Conservation (phyloP, 2,888 invertebrate genomes). For the Mantis religiosa region DNA sequence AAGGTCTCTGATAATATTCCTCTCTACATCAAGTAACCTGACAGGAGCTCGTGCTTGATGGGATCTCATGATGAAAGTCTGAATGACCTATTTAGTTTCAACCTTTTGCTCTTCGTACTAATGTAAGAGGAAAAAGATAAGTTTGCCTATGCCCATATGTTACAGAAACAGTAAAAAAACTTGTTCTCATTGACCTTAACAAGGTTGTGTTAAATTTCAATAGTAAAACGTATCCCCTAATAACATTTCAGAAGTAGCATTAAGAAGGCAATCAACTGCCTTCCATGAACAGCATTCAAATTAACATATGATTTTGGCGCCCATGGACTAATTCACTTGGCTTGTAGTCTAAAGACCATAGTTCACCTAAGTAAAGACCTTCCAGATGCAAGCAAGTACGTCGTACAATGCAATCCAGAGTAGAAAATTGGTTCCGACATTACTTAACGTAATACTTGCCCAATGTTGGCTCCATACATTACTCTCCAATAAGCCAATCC, state of each 20-base stretch:
- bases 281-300: too few relatives aligned
- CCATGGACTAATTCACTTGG: background rate
- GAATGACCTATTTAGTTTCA: background rate
- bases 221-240: background rate
- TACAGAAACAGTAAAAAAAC: background rate
- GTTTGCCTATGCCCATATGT: background rate
- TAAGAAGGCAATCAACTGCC: background rate
- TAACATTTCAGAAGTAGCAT: background rate
- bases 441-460: too few relatives aligned
- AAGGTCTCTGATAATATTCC: too few relatives aligned
- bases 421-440: too few relatives aligned
- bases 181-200: background rate
- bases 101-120: background rate
- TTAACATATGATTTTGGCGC: too few relatives aligned
- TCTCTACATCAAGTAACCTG: background rate
- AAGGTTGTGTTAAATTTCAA: background rate
- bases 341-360: background rate
- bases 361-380: background rate
- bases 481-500: too few relatives aligned
- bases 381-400: too few relatives aligned
- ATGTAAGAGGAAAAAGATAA: background rate
- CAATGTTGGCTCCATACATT: too few relatives aligned
- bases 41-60: background rate
- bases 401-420: too few relatives aligned
- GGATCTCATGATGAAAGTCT: background rate